These are phyloP conservation scores for Mustelus asterias DNA, from an alignment of 2,113 vertebrate genomes.

Conservation along the genomic window DNA sequence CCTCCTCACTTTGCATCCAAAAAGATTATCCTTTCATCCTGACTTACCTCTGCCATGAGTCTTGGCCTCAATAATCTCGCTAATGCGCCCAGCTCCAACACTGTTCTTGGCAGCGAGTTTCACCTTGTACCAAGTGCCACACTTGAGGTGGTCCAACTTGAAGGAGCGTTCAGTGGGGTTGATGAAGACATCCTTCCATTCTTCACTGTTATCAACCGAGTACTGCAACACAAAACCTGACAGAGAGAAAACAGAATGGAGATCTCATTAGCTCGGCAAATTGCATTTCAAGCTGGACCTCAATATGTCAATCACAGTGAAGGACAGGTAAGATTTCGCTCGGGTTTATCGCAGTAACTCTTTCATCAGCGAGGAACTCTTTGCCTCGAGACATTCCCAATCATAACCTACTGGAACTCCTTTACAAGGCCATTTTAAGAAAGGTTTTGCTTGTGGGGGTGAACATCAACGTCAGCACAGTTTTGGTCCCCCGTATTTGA, in stretches of 20 bases:
- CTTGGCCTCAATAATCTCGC: conserved; percentile 98
- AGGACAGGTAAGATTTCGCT: neutral
- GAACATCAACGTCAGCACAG: neutral
- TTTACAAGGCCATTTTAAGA: neutral
- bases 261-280: neutral
- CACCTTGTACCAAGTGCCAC: conserved; percentile 98
- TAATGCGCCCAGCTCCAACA: conserved; percentile 92
- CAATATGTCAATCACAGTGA: neutral
- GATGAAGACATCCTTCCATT: conserved; percentile 95
- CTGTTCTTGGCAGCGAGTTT: conserved; percentile 97
- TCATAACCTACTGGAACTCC: neutral
- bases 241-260: conserved; percentile 32
- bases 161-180: conserved; percentile 88
- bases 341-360: neutral
- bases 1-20: neutral
- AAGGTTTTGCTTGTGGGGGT: no score
- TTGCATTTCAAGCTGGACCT: neutral
- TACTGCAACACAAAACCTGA: conserved; percentile 94
- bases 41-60: conserved; percentile 84
- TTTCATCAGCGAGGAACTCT: neutral
- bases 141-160: conserved; percentile 89
- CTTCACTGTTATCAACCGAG: conserved; percentile 94
- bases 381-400: neutral
- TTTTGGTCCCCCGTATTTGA: no score
- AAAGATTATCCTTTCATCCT: neutral